Conservation (phyloP, 2,113 vertebrate species). For the Malurus alboscapulatus region DNA sequence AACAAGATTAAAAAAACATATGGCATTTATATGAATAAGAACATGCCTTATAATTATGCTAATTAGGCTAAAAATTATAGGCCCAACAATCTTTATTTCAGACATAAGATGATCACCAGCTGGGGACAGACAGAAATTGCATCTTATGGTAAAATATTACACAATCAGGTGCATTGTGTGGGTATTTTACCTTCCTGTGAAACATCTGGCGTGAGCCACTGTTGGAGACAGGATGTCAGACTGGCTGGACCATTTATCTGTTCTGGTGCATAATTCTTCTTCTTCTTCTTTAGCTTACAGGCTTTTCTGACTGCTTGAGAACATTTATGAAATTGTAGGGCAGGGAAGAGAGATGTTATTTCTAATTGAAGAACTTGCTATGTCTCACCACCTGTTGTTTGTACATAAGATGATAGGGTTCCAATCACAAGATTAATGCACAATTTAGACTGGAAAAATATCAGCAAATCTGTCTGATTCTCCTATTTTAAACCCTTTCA, state of each 20-base stretch:
- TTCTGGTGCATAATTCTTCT: slow-evolving; percentile 7
- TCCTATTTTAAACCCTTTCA: slow-evolving; percentile 46
- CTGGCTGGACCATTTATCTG: slow-evolving; percentile 41
- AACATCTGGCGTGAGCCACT: slow-evolving; percentile 51
- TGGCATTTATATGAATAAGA: slow-evolving; percentile 40
- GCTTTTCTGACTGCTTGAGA: slow-evolving; percentile 10
- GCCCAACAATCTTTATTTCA: slow-evolving; percentile 39
- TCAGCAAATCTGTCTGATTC: slow-evolving; percentile 47
- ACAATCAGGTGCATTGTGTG: slow-evolving; percentile 47
- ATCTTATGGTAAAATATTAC: background rate
- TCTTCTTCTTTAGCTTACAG: slow-evolving; percentile 1
- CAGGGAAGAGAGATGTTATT: slow-evolving; percentile 19
- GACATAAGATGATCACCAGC: slow-evolving; percentile 35
- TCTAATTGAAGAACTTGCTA: slow-evolving; percentile 42
- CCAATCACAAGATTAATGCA: slow-evolving; percentile 40
- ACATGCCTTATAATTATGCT: slow-evolving; percentile 31
- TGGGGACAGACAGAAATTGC: slow-evolving; percentile 25
- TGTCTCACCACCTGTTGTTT: slow-evolving; percentile 60
- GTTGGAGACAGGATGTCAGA: slow-evolving; percentile 19
- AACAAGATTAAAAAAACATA: background rate
- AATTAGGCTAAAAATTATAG: slow-evolving; percentile 55
- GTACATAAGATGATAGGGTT: slow-evolving; percentile 41
- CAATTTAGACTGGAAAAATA: slow-evolving; percentile 43
- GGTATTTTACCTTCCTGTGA: slow-evolving; percentile 32
- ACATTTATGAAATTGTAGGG: slow-evolving; percentile 34